Evolutionary conservation across 2,113 vertebrate species (phyloP).

Genomic region (Prochilodus magdalenae): DNA sequence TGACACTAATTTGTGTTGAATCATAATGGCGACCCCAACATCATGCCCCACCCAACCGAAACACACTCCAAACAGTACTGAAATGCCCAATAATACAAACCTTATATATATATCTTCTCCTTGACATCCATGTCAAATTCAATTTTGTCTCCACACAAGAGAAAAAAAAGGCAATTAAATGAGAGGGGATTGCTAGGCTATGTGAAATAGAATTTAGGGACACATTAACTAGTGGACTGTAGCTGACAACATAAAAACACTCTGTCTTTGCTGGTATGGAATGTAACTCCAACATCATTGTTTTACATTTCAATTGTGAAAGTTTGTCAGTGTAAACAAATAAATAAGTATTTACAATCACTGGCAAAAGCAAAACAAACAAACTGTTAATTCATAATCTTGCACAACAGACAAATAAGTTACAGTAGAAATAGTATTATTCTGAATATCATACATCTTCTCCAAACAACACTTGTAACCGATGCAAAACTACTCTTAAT

Average conservation of each 20-base stretch:
- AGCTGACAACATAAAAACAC: constrained; percentile 2
- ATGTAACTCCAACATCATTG: constrained; percentile 3
- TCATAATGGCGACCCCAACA: no score
- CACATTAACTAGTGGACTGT: not conserved
- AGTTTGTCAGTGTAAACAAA: constrained; percentile 83
- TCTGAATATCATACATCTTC: constrained; percentile 59
- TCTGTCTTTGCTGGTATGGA: not conserved
- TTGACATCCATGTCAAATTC: constrained; percentile 12
- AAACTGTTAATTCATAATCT: constrained; percentile 58
- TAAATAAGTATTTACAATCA: constrained; percentile 97
- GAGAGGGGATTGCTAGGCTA: not conserved
- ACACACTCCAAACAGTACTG: not conserved
- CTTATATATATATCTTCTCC: constrained; percentile 20
- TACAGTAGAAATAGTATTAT: constrained; percentile 83
- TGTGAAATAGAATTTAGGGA: not conserved
- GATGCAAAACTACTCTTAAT: constrained; percentile 49
- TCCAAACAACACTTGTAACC: constrained; percentile 44
- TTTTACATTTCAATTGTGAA: constrained; percentile 70
- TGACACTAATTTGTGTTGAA: constrained; percentile 2
- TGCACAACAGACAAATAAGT: constrained; percentile 82
- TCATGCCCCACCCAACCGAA: no score
- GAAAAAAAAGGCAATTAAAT: not conserved
- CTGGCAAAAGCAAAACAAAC: constrained; percentile 78
- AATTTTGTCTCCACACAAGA: not conserved
- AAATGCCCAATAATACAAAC: not conserved